phyloP scores from a whole-genome alignment of 2,888 invertebrate species.

The Sphinx pinastri region DNA sequence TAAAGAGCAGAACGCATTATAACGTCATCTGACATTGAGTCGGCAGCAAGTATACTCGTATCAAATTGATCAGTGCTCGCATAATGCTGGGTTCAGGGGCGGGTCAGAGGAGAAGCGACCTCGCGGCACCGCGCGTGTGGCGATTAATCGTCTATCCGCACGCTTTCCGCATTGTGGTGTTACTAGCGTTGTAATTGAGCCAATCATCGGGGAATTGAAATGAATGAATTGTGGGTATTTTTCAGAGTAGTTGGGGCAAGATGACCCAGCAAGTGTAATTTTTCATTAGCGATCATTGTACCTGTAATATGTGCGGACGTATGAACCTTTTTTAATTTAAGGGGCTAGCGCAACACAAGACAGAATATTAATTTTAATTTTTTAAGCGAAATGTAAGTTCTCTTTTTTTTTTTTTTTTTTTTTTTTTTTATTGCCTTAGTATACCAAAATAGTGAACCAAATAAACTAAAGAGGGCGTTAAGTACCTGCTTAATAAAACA shows the following conservation, averaged over 20 bases:
- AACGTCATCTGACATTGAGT: slow-evolving; percentile 1
- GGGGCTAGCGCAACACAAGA: too few species aligned
- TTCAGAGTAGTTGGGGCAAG: neutral
- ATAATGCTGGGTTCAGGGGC: slow-evolving; percentile 27
- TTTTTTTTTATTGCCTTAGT: too few species aligned
- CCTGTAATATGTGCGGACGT: too few species aligned
- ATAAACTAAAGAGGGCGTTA: too few species aligned
- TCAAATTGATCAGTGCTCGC: slow-evolving; percentile 21
- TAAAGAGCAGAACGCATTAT: neutral
- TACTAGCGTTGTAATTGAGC: neutral
- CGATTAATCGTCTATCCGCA: neutral
- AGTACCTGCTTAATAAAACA: neutral
- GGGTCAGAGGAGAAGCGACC: slow-evolving; percentile 24
- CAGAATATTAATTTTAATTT: too few species aligned
- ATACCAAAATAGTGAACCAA: too few species aligned
- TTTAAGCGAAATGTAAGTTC: too few species aligned
- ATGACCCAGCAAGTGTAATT: too few species aligned
- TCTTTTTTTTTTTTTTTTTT: too few species aligned
- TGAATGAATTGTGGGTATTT: slow-evolving; percentile 2
- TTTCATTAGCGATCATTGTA: too few species aligned
- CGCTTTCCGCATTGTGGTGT: slow-evolving; percentile 19
- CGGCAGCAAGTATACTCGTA: neutral
- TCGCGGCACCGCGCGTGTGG: neutral
- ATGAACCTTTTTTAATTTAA: too few species aligned
- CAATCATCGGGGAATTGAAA: slow-evolving; percentile 14